These are phyloP conservation scores for Leptopilina boulardi DNA, from an alignment of 1,140 invertebrate species.

Conservation along the genomic window DNA sequence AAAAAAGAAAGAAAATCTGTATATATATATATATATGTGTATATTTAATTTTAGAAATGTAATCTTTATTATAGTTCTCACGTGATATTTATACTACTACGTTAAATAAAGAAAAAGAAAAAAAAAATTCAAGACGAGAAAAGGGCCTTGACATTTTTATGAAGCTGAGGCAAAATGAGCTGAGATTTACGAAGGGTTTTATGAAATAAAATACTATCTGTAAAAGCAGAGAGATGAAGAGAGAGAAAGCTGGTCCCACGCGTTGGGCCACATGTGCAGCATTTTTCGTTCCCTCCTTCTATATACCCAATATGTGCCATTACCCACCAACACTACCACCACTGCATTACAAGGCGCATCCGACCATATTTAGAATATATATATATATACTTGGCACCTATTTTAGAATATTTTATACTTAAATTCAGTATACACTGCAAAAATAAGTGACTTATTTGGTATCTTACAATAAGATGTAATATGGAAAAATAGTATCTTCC, in stretches of 20 bases:
- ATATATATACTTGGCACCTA: too few relatives aligned
- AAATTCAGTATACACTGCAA: too few relatives aligned
- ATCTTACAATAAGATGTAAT: too few relatives aligned
- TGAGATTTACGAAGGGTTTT: conserved; percentile 6
- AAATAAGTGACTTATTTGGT: too few relatives aligned
- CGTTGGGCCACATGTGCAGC: conserved; percentile 10
- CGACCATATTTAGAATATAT: neutral
- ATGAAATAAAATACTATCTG: conserved; percentile 11
- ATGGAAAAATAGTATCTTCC: too few relatives aligned
- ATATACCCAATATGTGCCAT: neutral
- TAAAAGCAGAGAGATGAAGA: neutral
- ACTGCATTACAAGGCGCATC: neutral
- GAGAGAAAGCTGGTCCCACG: conserved; percentile 19
- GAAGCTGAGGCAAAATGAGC: neutral
- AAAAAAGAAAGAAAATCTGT: too few relatives aligned
- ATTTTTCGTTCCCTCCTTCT: neutral
- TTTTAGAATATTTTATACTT: too few relatives aligned
- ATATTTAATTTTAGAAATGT: neutral
- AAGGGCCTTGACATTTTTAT: conserved; percentile 18
- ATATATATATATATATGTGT: too few relatives aligned
- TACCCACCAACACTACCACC: too few relatives aligned
- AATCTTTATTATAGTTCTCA: neutral
- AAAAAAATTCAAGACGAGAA: neutral
- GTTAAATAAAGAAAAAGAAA: neutral
- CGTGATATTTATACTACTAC: neutral